Evolutionary conservation across 2,888 invertebrate genomes (phyloP).

Genomic region (Ophraella communa): DNA sequence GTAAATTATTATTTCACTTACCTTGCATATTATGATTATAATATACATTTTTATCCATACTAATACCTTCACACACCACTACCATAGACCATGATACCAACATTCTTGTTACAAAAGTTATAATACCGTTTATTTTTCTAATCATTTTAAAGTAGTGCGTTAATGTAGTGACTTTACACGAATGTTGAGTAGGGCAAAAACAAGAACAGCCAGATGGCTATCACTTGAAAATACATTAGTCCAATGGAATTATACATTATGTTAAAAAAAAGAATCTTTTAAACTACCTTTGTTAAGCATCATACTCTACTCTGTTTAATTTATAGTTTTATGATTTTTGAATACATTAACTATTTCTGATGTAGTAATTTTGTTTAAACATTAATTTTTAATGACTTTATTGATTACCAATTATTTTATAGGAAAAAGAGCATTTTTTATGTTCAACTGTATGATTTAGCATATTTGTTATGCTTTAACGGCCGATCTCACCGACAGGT

Average conservation of each 20-base stretch:
- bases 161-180: not conserved
- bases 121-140: not conserved
- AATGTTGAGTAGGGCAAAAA: not conserved
- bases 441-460: too few relatives aligned
- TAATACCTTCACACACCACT: not conserved
- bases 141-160: not conserved
- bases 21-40: not conserved
- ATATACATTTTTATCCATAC: not conserved
- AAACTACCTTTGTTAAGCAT: too few relatives aligned
- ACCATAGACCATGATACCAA: not conserved
- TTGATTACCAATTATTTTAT: too few relatives aligned
- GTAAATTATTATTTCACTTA: not conserved
- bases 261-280: not conserved
- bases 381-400: too few relatives aligned
- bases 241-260: not conserved
- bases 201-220: not conserved
- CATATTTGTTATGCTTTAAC: too few relatives aligned
- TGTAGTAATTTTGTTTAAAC: too few relatives aligned
- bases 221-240: not conserved
- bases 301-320: too few relatives aligned
- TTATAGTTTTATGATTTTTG: too few relatives aligned
- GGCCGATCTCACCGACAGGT: too few relatives aligned
- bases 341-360: too few relatives aligned
- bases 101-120: not conserved
- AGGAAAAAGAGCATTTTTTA: too few relatives aligned